Conservation (phyloP, 2,797 vertebrate species). For the Eulemur rubriventer region DNA sequence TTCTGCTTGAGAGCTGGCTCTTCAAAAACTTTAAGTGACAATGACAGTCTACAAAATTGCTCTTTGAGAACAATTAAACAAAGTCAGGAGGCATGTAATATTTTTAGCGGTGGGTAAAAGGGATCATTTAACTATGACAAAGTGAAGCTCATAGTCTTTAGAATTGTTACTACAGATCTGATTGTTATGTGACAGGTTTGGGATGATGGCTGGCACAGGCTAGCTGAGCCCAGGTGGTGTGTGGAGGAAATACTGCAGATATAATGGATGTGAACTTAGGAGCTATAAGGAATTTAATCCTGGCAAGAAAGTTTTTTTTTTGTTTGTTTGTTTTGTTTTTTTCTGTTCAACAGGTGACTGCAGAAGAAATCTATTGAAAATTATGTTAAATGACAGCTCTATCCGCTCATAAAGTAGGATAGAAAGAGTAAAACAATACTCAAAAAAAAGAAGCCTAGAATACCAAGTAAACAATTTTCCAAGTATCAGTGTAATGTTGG, state of each 20-base stretch:
- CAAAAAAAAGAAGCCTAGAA: not conserved
- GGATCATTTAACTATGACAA: conserved; percentile 73
- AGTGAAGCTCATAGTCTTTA: conserved; percentile 57
- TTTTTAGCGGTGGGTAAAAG: conserved; percentile 77
- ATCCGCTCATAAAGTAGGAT: not conserved
- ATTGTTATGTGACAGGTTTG: conserved; percentile 55
- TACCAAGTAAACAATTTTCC: not conserved
- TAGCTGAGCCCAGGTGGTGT: conserved; percentile 31
- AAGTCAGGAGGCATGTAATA: conserved; percentile 76
- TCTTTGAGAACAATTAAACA: conserved; percentile 76
- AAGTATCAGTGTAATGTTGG: not conserved
- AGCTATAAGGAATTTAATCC: not conserved
- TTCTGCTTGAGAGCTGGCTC: conserved; percentile 62
- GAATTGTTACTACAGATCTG: conserved; percentile 47
- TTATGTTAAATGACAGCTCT: not conserved
- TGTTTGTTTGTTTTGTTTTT: conserved; percentile 36
- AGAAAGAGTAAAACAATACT: not conserved
- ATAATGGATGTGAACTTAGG: not conserved
- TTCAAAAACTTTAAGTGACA: conserved; percentile 72
- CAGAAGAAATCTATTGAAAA: not conserved
- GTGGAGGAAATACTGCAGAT: not conserved
- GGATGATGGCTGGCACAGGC: not conserved
- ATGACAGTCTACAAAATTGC: conserved; percentile 74
- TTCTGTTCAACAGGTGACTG: conserved; percentile 21
- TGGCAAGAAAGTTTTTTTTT: conserved; percentile 19